Percentiles rank a stretch among this genome's conserved stretches.
These are phyloP conservation scores for Tipula confusa DNA, from an alignment of 2,888 invertebrate genomes.

Conservation along the genomic window DNA sequence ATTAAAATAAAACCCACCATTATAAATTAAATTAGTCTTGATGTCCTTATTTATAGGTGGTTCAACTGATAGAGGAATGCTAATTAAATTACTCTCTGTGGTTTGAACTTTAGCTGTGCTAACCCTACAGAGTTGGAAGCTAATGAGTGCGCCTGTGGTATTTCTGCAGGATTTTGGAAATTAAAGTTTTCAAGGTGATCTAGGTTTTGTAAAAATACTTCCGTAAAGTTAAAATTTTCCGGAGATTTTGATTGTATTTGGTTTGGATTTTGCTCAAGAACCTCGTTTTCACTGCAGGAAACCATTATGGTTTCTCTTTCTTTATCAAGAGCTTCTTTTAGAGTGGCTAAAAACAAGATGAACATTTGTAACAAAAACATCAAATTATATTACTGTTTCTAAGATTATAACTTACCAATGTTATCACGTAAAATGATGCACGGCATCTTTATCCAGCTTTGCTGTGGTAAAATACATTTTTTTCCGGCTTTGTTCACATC, in stretches of 20 bases:
- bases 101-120: too few relatives aligned
- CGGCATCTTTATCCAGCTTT: not conserved
- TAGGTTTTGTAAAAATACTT: not conserved
- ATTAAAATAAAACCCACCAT: too few relatives aligned
- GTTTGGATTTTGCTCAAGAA: not conserved
- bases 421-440: not conserved
- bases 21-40: too few relatives aligned
- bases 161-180: too few relatives aligned
- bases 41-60: too few relatives aligned
- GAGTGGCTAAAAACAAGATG: not conserved
- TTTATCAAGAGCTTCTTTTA: not conserved
- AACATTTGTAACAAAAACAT: not conserved
- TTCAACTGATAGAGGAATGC: not conserved
- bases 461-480: not conserved
- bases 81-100: not conserved
- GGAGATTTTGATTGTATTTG: not conserved
- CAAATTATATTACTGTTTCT: not conserved
- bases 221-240: not conserved
- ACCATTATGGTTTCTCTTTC: not conserved
- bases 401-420: not conserved
- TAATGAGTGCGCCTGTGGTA: not conserved
- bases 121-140: not conserved
- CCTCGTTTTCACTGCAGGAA: not conserved
- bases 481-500: not conserved
- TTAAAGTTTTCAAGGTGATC: not conserved